Base-by-base conservation (phyloP, 35 echinoderm and acorn worm species). In the Heliocidaris tuberculata region DNA sequence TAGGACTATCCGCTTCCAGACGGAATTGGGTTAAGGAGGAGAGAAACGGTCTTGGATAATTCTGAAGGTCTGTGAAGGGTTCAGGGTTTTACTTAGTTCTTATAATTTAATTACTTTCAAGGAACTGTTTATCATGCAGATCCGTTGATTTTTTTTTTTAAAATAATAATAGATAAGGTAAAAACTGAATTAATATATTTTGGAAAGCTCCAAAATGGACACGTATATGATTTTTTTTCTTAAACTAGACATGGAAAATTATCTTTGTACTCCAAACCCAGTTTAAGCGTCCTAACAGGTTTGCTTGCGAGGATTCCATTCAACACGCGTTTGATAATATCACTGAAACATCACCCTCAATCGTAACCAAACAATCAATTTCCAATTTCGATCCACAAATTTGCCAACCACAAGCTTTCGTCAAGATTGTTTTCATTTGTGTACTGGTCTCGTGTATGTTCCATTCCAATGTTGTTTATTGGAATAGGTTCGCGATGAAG, bases 381-480 rank as follows among this genome's bases (percentile, higher is more conserved):
- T 78, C 17, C 65, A 78, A 78, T 78, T 78, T 78, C 65, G 21
- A 78, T 78, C 27, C 65, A 27, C 65, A n/a, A 78, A 27, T n/a
- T 78, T 78, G 65, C 65, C 15, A 78, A 78, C 65, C 21, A 78
- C 65, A 78, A n/a, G 65, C 65, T 19, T 78, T 78, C 21, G 21
- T n/a, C 19, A 24, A 78, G 65, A 78, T 78, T 78, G 21, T 78
- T 78, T 78, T 78, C 65, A 78, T 78, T 78, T 78, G 65, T 24
- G 65, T 78, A 78, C n/a, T 78, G 65, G 65, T 78, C 65, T n/a
- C 21, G 65, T 78, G 65, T 78, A n/a, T 78, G 65, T n/a, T 78
- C 65, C n/a, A 78, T 78, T 78, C 8, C 65, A n/a, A 6, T 78
- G 65, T 78, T 78, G 65, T 78, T n/a, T 78, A 78, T 78, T 78